These are phyloP conservation scores for Portevinia maculata DNA, from an alignment of 2,888 invertebrate species.

Conservation along the genomic window DNA sequence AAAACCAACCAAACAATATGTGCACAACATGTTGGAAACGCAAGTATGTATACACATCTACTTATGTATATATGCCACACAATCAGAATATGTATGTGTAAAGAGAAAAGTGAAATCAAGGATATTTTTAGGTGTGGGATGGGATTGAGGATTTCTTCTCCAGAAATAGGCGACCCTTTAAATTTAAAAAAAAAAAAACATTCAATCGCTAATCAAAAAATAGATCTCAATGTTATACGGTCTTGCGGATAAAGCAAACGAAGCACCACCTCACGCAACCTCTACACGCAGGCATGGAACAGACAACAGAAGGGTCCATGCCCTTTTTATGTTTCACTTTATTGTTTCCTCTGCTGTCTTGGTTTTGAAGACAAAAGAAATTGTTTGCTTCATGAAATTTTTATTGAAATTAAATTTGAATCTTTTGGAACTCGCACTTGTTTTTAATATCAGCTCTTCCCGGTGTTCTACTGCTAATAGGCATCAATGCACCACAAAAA, in stretches of 20 bases:
- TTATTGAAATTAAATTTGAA: constrained; percentile 14
- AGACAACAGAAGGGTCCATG: constrained; percentile 58
- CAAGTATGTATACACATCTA: constrained; percentile 10
- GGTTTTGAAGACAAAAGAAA: constrained; percentile 31
- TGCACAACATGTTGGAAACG: constrained; percentile 47
- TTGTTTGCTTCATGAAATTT: constrained; percentile 39
- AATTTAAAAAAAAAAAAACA: constrained; percentile 40
- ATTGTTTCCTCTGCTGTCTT: constrained; percentile 5
- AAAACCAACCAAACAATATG: constrained; percentile 41
- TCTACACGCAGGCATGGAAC: background rate
- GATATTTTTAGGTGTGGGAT: constrained; percentile 69
- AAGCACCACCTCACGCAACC: constrained; percentile 14
- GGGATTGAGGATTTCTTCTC: constrained; percentile 5
- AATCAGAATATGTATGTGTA: background rate
- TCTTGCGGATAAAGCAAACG: background rate
- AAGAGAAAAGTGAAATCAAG: constrained; percentile 61
- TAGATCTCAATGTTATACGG: constrained; percentile 6
- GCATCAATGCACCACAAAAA: constrained; percentile 40
- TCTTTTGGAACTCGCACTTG: constrained; percentile 12
- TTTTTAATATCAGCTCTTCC: constrained; percentile 1
- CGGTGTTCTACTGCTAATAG: constrained; percentile 37
- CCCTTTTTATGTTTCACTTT: constrained; percentile 47
- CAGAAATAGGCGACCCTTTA: constrained; percentile 24
- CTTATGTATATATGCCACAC: background rate
- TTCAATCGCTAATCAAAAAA: constrained; percentile 8